Base-by-base conservation (phyloP, 2,888 invertebrate species). In the Osmoderma eremita region DNA sequence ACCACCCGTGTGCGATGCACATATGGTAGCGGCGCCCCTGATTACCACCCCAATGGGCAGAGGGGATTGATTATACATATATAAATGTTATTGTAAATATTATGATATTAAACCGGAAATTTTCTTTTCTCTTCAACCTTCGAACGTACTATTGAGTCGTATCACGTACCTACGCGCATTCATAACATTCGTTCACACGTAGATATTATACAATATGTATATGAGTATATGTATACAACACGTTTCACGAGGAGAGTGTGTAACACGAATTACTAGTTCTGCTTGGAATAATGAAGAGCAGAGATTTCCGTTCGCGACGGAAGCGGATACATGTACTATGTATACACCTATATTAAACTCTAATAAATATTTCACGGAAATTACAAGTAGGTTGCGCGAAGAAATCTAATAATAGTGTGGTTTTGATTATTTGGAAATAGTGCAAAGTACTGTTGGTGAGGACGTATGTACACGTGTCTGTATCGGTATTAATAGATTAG, bases 261-360 rank as follows among this genome's bases (percentile, higher is more conserved):
- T 30, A 61, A 61, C 58, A 61, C 24, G 17, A 45, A 48, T 30
- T 45, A 61, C 17, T 61, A 48, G 1, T 20, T 15, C 17, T 45
- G 58, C 15, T 61, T 61, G 24, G 45, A 61, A 45, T 61, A 61
- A 61, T 45, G 56, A 61, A 30, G 45, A 61, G 30, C 48, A 61
- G 42, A 38, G 58, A 20, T 48, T 61, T 61, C 58, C 58, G 36
- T 24, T 61, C 30, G 45, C 45, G 45, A 48, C 58, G 58, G 58
- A 61, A 61, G 30, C 30, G 45, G 30, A 58, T 39, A 39, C 30
- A 39, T 17, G 20, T 48, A 3, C n/a, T n/a, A n/a, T 48, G 48
- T 48, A 50, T 30, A 24, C 24, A 50, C 24, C 24, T 30, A n/a
- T 50, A 24, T 50, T 24, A 50, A 24, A 30, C 30, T 15, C 13